Evolutionary conservation across 1,140 invertebrate genomes (phyloP), one percentile per base, ranked within the genome.

Genomic region (Zaprionus tsacasi): DNA sequence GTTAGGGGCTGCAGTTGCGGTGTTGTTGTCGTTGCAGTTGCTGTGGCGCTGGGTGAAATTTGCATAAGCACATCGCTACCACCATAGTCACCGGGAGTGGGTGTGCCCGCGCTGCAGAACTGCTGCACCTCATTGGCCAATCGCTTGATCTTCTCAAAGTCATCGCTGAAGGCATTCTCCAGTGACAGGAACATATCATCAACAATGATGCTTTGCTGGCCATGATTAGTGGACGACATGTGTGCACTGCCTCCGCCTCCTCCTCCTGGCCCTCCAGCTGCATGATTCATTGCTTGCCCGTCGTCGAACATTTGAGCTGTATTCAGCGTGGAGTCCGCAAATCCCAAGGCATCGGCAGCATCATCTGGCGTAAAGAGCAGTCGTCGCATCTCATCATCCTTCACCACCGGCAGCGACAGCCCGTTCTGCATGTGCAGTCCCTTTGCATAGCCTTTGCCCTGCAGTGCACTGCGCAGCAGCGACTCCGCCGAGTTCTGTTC

Each of bases 391-490:
- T 94, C 93, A 3, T 92, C 91, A 36, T 94, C 93, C 55, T 93
- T 94, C 8, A 93, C 86, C n/a, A 92, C 75, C 33, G 93, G 93
- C 59, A 93, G 64, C 81, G 93, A 33, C 30, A 92, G 79, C 81
- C 91, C 82, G 89, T 93, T 92, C 93, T 95, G 93, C 95, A 95
- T 91, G 93, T 81, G 86, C 93, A 95, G 60, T 91, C 93, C 93
- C 94, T 95, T 90, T 30, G 78, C 68, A 45, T 93, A 93, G 5
- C 92, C 92, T 73, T 94, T 95, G 1, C 96, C 97, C 90, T 97
- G 96, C 25, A 97, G 93, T 10, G 96, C 97, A 90, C 95, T 97
- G 74, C 97, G 93, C 69, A 97, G 91, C 58, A 97, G 92, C 27
- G 96, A 97, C 79, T 97, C 96, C 10, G 95, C 94, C 0, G 94